These are phyloP conservation scores for Sinocyclocheilus rhinocerous DNA, from an alignment of 2,113 vertebrate species.

Conservation along the genomic window DNA sequence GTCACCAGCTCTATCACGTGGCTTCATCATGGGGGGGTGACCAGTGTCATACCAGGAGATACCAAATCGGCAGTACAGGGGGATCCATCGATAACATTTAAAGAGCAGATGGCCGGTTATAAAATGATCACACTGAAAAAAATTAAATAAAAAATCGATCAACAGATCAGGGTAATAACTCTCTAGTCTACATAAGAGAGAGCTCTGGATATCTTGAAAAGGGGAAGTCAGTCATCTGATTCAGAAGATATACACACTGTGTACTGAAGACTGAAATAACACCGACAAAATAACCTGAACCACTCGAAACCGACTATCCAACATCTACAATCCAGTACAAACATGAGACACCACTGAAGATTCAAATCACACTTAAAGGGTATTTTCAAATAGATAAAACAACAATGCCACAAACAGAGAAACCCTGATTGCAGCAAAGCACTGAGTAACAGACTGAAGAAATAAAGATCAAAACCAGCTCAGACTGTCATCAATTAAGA, in stretches of 20 bases:
- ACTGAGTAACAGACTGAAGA: background rate
- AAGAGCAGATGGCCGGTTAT: background rate
- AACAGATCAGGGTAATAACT: background rate
- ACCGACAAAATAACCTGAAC: background rate
- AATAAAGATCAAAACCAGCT: conserved; percentile 9
- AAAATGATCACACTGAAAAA: background rate
- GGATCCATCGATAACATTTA: background rate
- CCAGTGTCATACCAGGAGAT: conserved; percentile 53
- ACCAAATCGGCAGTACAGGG: conserved; percentile 48
- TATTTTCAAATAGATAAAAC: too few relatives aligned
- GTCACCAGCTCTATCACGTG: conserved; percentile 65
- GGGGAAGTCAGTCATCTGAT: conserved; percentile 21
- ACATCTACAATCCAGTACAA: background rate
- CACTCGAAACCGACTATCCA: background rate
- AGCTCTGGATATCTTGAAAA: background rate
- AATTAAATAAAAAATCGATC: background rate
- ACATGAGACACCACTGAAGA: background rate
- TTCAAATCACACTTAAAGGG: too few relatives aligned
- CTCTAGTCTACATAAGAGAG: background rate
- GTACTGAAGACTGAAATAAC: background rate
- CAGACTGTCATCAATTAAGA: background rate
- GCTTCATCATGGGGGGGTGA: conserved; percentile 62
- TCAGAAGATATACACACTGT: conserved; percentile 9
- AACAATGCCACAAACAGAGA: too few relatives aligned
- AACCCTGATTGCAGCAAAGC: background rate